Percentiles rank a stretch among this genome's conserved stretches.
These are phyloP conservation scores for Melanotaenia parkinsoni DNA, from an alignment of 2,797 vertebrate species.

Conservation along the genomic window DNA sequence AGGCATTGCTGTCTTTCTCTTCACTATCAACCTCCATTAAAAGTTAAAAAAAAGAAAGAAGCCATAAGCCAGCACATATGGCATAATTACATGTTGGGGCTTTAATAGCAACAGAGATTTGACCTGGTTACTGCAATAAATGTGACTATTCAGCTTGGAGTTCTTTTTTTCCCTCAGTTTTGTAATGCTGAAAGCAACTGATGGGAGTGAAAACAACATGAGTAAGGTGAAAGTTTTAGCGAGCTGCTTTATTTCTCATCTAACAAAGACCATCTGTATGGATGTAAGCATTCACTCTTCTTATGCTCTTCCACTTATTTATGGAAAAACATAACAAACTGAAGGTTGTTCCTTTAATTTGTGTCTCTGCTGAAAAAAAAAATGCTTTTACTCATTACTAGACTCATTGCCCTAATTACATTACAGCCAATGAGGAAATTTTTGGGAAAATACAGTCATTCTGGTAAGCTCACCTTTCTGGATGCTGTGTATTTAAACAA, in stretches of 20 bases:
- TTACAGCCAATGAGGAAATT: slow-evolving; percentile 28
- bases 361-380: slow-evolving; percentile 11
- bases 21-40: neutral
- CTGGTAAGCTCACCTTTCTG: slow-evolving; percentile 53
- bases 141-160: slow-evolving; percentile 7
- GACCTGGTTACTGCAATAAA: neutral
- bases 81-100: neutral
- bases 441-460: slow-evolving; percentile 31
- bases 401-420: slow-evolving; percentile 18
- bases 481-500: slow-evolving; percentile 37
- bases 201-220: slow-evolving; percentile 3
- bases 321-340: slow-evolving; percentile 8
- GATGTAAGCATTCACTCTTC: neutral
- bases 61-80: neutral
- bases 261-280: neutral
- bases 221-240: neutral
- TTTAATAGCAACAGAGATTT: neutral
- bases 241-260: slow-evolving; percentile 6
- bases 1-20: neutral
- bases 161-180: slow-evolving; percentile 3
- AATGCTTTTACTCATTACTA: slow-evolving; percentile 24
- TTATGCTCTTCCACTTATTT: slow-evolving; percentile 6
- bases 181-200: slow-evolving; percentile 3
- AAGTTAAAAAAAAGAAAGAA: neutral
- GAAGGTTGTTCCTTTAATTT: slow-evolving; percentile 12